phyloP scores from a whole-genome alignment of 2,797 vertebrate species.

The Pseudochaenichthys georgianus region DNA sequence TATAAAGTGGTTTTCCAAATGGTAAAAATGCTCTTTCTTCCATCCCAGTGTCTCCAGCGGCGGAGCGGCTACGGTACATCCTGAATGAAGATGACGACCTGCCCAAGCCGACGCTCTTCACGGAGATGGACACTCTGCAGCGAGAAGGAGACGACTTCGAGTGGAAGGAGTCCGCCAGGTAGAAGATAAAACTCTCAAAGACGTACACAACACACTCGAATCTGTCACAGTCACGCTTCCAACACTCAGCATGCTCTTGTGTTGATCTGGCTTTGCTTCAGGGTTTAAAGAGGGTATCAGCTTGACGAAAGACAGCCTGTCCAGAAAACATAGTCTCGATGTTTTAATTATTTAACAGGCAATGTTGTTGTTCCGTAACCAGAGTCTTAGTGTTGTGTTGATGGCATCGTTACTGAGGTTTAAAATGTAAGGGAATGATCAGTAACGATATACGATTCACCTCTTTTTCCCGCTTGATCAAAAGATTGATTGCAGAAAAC shows the following conservation, averaged over 20 bases:
- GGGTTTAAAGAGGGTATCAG: background rate
- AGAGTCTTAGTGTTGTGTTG: background rate
- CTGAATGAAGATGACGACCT: slow-evolving; percentile 92
- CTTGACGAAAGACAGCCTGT: background rate
- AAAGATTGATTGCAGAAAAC: background rate
- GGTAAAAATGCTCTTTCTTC: background rate
- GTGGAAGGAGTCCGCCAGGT: slow-evolving; percentile 97
- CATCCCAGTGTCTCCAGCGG: slow-evolving; percentile 91
- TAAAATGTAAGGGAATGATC: background rate
- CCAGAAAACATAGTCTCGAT: background rate
- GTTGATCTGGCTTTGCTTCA: background rate
- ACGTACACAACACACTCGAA: slow-evolving; percentile 3
- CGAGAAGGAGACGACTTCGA: slow-evolving; percentile 94
- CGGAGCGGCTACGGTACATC: slow-evolving; percentile 93
- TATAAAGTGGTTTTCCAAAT: background rate
- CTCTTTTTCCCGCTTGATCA: background rate
- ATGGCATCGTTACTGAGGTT: background rate
- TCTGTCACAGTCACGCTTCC: background rate
- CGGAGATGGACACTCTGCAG: slow-evolving; percentile 97
- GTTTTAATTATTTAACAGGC: too few species aligned
- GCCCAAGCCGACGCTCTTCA: slow-evolving; percentile 94
- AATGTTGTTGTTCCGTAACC: too few species aligned
- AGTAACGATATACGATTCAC: background rate
- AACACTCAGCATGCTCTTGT: background rate
- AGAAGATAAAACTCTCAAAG: slow-evolving; percentile 27